A percentile compares a stretch with the other conserved stretches of the same genome.
phyloP scores from a whole-genome alignment of 2,888 invertebrate species.

The Keiferia lycopersicella region DNA sequence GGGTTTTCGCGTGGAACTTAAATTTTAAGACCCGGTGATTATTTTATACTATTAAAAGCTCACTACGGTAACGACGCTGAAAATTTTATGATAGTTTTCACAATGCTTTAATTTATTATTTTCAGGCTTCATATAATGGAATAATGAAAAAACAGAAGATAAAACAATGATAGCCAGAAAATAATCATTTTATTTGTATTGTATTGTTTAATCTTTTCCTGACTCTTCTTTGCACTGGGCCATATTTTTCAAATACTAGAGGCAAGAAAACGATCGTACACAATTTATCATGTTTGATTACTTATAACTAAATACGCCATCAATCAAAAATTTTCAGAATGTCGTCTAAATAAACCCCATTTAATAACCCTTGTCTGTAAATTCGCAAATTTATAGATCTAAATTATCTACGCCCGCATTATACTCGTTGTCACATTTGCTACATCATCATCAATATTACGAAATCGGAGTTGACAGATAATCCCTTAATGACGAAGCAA shows the following conservation, averaged over 20 bases:
- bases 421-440: conserved; percentile 6
- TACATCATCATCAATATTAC: conserved; percentile 15
- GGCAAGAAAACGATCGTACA: too few relatives aligned
- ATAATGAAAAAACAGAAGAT: too few relatives aligned
- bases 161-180: too few relatives aligned
- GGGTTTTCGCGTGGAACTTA: neutral
- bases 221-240: neutral
- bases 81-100: neutral
- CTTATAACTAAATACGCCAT: too few relatives aligned
- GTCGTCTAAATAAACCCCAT: too few relatives aligned
- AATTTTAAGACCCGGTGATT: conserved; percentile 12
- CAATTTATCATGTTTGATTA: too few relatives aligned
- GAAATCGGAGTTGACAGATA: conserved; percentile 16
- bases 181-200: too few relatives aligned
- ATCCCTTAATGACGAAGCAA: conserved; percentile 14
- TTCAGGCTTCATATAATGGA: too few relatives aligned
- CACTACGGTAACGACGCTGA: neutral
- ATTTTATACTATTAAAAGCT: conserved; percentile 31
- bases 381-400: conserved; percentile 3
- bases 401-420: neutral
- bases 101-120: neutral
- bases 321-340: too few relatives aligned
- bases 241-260: too few relatives aligned
- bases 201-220: neutral
- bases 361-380: neutral